These are phyloP conservation scores for Apogon hyalosoma DNA, from an alignment of 2,797 vertebrate species.

Conservation along the genomic window DNA sequence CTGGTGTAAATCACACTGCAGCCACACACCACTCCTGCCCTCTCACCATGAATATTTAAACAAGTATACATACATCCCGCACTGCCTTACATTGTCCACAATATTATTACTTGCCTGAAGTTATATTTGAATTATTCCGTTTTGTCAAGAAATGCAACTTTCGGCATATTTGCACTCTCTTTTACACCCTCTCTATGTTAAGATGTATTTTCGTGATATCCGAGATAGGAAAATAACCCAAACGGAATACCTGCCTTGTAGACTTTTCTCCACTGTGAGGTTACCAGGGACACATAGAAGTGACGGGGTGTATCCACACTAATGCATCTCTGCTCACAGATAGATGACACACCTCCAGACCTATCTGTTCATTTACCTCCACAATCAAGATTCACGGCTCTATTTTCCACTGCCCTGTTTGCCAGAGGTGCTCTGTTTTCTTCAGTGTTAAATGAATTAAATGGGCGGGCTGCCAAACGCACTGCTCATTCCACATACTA, in stretches of 20 bases:
- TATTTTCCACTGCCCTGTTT: constrained; percentile 68
- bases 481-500: constrained; percentile 43
- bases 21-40: constrained; percentile 53
- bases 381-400: constrained; percentile 80
- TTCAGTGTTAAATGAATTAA: constrained; percentile 83
- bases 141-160: constrained; percentile 36
- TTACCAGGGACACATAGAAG: constrained; percentile 49
- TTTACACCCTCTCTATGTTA: not conserved
- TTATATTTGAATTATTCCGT: constrained; percentile 41
- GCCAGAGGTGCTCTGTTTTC: constrained; percentile 75
- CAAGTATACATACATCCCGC: constrained; percentile 54
- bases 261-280: constrained; percentile 33
- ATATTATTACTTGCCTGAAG: constrained; percentile 46
- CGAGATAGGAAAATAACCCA: constrained; percentile 15
- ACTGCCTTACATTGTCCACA: constrained; percentile 27
- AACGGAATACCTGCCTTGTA: constrained; percentile 20
- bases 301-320: constrained; percentile 59
- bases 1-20: constrained; percentile 72
- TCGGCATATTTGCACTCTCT: constrained; percentile 6
- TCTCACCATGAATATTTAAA: constrained; percentile 75
- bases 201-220: constrained; percentile 8
- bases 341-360: constrained; percentile 78
- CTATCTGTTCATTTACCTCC: constrained; percentile 75
- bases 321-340: constrained; percentile 70
- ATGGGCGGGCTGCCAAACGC: constrained; percentile 74